These are phyloP conservation scores for Penaeus japonicus DNA, from an alignment of 1,140 invertebrate species.

Conservation along the genomic window DNA sequence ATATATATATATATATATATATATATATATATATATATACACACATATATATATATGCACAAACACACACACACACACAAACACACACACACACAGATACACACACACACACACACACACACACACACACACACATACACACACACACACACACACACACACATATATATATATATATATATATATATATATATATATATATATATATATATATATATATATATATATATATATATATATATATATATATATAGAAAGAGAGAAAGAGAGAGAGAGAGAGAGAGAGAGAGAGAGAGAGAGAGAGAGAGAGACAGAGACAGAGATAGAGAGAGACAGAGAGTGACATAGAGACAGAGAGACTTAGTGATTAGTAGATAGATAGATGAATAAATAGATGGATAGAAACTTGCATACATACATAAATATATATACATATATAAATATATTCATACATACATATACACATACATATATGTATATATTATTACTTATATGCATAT, in stretches of 20 bases:
- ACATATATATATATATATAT: background rate
- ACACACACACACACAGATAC: background rate
- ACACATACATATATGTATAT: background rate
- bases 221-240: slow-evolving; percentile 29
- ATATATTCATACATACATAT: background rate
- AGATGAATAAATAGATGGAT: background rate
- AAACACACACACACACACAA: background rate
- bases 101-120: background rate
- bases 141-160: too few species aligned
- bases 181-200: background rate
- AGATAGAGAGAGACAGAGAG: too few species aligned
- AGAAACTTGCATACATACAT: background rate
- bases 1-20: background rate
- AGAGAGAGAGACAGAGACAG: too few species aligned
- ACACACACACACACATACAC: background rate
- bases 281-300: too few species aligned
- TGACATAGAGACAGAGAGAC: too few species aligned
- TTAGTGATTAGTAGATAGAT: too few species aligned
- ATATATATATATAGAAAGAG: slow-evolving; percentile 28
- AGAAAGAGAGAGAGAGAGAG: too few species aligned
- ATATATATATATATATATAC: slow-evolving; percentile 25
- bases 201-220: slow-evolving; percentile 18
- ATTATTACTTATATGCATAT: background rate
- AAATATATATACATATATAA: background rate
- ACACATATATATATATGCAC: slow-evolving; percentile 9